Percentiles rank a stretch among this genome's conserved stretches.
phyloP scores from a whole-genome alignment of 2,888 invertebrate genomes.

The Drosophila seclusa region DNA sequence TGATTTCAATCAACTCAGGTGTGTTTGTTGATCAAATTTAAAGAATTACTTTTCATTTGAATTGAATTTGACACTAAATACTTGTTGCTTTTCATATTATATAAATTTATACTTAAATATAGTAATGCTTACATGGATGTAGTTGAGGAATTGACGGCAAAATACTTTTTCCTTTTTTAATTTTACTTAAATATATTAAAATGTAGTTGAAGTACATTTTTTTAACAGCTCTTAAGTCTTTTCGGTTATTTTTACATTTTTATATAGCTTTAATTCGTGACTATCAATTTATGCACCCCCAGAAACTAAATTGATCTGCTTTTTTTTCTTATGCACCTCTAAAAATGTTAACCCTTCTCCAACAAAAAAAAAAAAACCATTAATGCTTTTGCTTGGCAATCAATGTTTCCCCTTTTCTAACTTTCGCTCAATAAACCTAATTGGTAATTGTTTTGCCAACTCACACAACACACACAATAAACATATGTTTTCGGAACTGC shows the following conservation, averaged over 20 bases:
- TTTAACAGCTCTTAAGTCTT: neutral
- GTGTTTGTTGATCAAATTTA: neutral
- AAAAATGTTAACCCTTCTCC: neutral
- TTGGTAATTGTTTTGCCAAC: slow-evolving; percentile 9
- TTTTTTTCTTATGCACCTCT: neutral
- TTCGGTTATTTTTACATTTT: neutral
- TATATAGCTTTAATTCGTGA: neutral
- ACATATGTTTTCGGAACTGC: neutral
- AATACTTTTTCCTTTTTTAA: neutral
- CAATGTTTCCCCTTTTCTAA: neutral
- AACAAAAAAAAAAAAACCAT: neutral
- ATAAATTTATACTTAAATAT: neutral
- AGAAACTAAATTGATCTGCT: neutral
- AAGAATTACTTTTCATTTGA: neutral
- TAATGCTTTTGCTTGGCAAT: neutral
- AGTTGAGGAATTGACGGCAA: neutral
- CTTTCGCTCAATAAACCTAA: slow-evolving; percentile 13
- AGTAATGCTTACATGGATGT: neutral
- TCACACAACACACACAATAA: neutral
- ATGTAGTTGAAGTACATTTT: neutral
- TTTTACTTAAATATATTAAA: neutral
- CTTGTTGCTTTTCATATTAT: neutral
- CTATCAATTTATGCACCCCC: neutral
- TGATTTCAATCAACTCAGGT: slow-evolving; percentile 2
- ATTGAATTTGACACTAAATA: neutral